Evolutionary conservation across 2,113 vertebrate species (phyloP).

Genomic region (Hassar affinis): DNA sequence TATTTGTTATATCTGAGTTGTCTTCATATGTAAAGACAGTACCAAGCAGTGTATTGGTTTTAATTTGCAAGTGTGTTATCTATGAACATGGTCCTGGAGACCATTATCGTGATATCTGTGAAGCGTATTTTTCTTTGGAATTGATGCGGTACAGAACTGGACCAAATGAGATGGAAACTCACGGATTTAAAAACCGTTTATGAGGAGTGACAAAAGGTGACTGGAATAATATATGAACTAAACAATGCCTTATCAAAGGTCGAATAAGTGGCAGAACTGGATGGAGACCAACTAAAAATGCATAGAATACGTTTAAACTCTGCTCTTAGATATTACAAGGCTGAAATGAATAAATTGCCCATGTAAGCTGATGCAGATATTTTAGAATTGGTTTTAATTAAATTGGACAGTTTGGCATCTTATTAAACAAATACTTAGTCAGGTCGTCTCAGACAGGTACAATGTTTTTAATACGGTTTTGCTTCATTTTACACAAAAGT

Average conservation of each 20-base stretch:
- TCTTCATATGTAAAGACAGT: slow-evolving; percentile 54
- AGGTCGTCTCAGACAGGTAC: not conserved
- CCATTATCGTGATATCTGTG: slow-evolving; percentile 52
- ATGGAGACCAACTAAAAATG: slow-evolving; percentile 27
- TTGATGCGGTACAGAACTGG: slow-evolving; percentile 47
- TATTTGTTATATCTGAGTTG: slow-evolving; percentile 62
- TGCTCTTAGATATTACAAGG: not conserved
- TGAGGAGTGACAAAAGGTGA: not conserved
- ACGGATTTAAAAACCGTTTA: slow-evolving; percentile 33
- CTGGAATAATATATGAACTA: slow-evolving; percentile 12
- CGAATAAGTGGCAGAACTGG: slow-evolving; percentile 3
- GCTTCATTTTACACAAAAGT: not conserved
- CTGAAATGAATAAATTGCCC: not conserved
- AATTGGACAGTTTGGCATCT: not conserved
- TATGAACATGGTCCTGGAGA: slow-evolving; percentile 65
- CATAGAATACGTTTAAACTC: slow-evolving; percentile 15
- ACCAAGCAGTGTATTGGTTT: slow-evolving; percentile 42
- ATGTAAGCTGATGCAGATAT: not conserved
- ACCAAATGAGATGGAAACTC: slow-evolving; percentile 46
- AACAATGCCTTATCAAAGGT: slow-evolving; percentile 31
- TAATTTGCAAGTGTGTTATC: slow-evolving; percentile 35
- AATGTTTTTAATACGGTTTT: slow-evolving; percentile 3
- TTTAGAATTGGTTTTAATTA: not conserved
- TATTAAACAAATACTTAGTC: not conserved
- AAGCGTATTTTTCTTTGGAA: slow-evolving; percentile 60